Evolutionary conservation across 2,797 vertebrate species (phyloP).

Genomic region (Epinephelus awoara): DNA sequence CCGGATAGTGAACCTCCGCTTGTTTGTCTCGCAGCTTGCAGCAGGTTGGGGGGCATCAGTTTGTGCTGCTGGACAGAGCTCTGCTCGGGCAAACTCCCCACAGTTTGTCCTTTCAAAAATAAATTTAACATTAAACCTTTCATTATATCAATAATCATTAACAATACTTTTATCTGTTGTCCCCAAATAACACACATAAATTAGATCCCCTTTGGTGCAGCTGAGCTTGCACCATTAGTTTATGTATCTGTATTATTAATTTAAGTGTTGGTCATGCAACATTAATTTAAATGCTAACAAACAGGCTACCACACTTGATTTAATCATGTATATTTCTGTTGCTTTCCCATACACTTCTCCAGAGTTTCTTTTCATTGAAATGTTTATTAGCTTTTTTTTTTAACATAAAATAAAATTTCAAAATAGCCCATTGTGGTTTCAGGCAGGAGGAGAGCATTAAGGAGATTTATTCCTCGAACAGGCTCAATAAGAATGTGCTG

Average conservation of each 20-base stretch:
- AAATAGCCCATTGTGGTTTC: background rate
- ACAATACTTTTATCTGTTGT: background rate
- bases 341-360: background rate
- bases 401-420: background rate
- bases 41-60: constrained; percentile 6
- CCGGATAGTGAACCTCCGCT: constrained; percentile 29
- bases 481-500: constrained; percentile 16
- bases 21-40: constrained; percentile 56
- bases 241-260: background rate
- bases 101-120: background rate
- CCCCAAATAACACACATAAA: background rate
- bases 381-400: constrained; percentile 8
- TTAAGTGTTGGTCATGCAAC: background rate
- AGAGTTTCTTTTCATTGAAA: background rate
- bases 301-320: background rate
- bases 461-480: constrained; percentile 3
- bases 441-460: constrained; percentile 12
- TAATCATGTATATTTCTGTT: background rate
- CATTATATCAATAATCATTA: background rate
- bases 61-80: constrained; percentile 14
- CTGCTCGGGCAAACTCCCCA: background rate
- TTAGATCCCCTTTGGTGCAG: too few species aligned
- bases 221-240: too few species aligned
- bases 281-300: background rate
- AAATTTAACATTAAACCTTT: background rate